Base-by-base conservation (phyloP, 30 jellyfish, hydroid and myxozoan species). In the Rhopilema esculentum region DNA sequence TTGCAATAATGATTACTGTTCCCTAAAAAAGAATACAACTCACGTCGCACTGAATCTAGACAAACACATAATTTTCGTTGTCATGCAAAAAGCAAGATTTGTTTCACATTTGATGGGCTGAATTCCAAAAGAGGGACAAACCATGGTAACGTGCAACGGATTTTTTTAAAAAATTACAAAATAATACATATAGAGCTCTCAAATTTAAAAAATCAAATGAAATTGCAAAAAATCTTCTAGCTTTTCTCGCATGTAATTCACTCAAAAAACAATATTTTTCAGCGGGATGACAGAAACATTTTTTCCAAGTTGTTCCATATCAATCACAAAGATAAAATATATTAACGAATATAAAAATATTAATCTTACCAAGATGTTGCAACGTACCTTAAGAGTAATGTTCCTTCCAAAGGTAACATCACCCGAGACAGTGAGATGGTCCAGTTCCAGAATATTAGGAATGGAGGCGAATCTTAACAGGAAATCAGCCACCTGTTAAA, bases 371-470 rank as follows among this genome's bases (percentile, higher is more conserved):
- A n/a, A n/a, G 57, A 40, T 31, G n/a, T n/a, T n/a, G n/a, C n/a
- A n/a, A n/a, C n/a, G n/a, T 33, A 93, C 98, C 96, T 91, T 95
- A 51, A 95, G 89, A 1, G 93, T 72, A 24, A 91, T 84, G 76
- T 95, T 95, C 53, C 95, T 77, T 16, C 97, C 98, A 72, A 95
- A 95, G 0, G 94, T 90, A 75, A 95, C 99, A 49, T 95, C 98
- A 57, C 99, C 99, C 32, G 99, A 97, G 19, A 95, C 99, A 0
- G 99, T 91, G 52, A 95, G 96, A 91, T 95, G 99, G 79, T 95
- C 99, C 73, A 95, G 89, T 32, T 95, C 99, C 26, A 95, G 84
- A 69, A 91, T 77, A 71, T 95, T 98, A 19, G 99, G 99, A 31
- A 95, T 95, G 31, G 96, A 84, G 17, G 91, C 98, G 73, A 95